Evolutionary conservation across 2,113 vertebrate species (phyloP).

Genomic region (Microtus ochrogaster): DNA sequence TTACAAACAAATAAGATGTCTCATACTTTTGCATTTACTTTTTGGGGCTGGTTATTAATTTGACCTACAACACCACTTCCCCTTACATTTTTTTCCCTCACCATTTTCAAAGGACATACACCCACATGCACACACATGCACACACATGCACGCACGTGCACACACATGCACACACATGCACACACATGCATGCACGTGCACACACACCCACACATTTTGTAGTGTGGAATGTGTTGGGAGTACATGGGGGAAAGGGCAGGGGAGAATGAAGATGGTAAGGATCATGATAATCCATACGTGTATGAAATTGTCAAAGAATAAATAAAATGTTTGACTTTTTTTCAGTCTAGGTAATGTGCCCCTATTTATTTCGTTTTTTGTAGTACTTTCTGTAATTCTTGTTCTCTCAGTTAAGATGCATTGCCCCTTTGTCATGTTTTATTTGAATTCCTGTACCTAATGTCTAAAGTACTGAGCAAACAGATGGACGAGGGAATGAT

Average conservation of each 20-base stretch:
- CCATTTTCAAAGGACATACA: background rate
- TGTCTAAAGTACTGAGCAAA: background rate
- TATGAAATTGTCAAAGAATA: background rate
- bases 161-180: too few relatives aligned
- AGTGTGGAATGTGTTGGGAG: background rate
- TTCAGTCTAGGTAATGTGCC: background rate
- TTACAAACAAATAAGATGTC: background rate
- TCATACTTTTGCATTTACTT: background rate
- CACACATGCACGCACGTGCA: background rate
- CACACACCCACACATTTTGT: background rate
- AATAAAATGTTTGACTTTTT: background rate
- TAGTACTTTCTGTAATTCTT: background rate
- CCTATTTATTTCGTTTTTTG: background rate
- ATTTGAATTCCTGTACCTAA: constrained; percentile 6
- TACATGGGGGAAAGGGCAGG: background rate
- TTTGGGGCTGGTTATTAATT: background rate
- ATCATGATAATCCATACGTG: background rate
- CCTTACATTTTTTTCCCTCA: background rate
- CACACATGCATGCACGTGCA: background rate
- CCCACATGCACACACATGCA: too few relatives aligned
- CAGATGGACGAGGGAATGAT: background rate
- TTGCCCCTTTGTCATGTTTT: background rate
- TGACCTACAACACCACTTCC: background rate
- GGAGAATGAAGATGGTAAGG: background rate
- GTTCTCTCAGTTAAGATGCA: background rate